Evolutionary conservation across 2,888 invertebrate genomes (phyloP), one percentile per base, ranked within the genome.

Genomic region (Thecocarcelia acutangulata): DNA sequence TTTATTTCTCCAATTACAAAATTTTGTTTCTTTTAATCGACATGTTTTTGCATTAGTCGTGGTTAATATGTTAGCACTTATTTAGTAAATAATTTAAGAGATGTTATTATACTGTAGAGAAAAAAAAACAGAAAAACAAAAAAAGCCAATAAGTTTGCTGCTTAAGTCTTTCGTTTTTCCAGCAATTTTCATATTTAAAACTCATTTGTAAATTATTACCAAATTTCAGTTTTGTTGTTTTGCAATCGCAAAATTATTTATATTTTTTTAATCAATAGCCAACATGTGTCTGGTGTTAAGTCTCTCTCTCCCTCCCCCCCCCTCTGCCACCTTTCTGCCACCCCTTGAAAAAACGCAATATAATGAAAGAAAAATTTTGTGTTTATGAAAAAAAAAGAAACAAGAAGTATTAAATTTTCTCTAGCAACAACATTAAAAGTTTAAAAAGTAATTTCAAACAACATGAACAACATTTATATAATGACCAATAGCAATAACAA

Each of bases 381-480:
- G 17, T 21, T 40, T 21, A 46, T n/a, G 12, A 58, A 37, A 21
- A 17, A 28, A 37, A 58, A 59, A 40, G n/a, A 17, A 33, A 46
- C 0, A 37, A 11, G 48, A 72, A 50, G 1, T 5, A 42, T 58
- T 58, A 50, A 37, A 42, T 54, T 63, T 54, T 63, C 12, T 40
- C 28, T 52, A 17, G 3, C 6, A n/a, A 52, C 21, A 15, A 12
- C 13, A 50, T 19, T 37, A 54, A 63, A 63, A 59, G 1, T 21
- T 63, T 48, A 37, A 75, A 75, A 75, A 69, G 33, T 69, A 69
- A 54, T 76, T 61, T 76, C 33, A 33, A 44, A 44, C 72, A 78
- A 72, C 78, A 78, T 78, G 72, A 52, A 58, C 80, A 80, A 24
- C 58, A 75, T 70, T 80, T 70, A 64, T 70, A 70, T 80, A 80